Percentiles rank a stretch among this genome's conserved stretches.
Conservation (phyloP, 2,888 invertebrate genomes). For the Drosophila nigritarsus region DNA sequence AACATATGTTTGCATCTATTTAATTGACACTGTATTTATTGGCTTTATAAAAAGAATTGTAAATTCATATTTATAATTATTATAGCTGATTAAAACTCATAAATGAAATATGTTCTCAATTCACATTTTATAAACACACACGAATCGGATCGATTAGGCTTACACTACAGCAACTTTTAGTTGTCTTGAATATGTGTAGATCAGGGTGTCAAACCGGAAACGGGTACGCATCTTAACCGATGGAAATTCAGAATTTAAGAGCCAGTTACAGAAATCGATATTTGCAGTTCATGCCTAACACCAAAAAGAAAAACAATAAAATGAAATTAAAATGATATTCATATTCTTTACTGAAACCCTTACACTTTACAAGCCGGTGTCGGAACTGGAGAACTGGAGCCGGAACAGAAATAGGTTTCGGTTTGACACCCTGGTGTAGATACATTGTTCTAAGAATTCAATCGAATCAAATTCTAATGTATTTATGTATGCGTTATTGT, state of each 20-base stretch:
- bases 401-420: background rate
- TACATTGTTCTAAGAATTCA: background rate
- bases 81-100: background rate
- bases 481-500: constrained; percentile 4
- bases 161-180: background rate
- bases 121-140: background rate
- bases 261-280: background rate
- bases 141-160: background rate
- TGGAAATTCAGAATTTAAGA: background rate
- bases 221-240: background rate
- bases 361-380: background rate
- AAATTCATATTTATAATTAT: background rate
- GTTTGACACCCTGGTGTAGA: constrained; percentile 3
- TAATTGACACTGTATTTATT: background rate
- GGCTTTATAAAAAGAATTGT: background rate
- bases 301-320: background rate
- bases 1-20: background rate
- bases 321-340: background rate
- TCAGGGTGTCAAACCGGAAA: background rate
- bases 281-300: background rate
- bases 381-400: background rate
- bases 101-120: background rate
- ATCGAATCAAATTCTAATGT: constrained; percentile 12
- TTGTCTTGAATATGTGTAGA: background rate
- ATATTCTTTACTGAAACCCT: background rate